Evolutionary conservation across 2,113 vertebrate species (phyloP), one percentile per base, ranked within the genome.

Genomic region (Rhinoderma darwinii): DNA sequence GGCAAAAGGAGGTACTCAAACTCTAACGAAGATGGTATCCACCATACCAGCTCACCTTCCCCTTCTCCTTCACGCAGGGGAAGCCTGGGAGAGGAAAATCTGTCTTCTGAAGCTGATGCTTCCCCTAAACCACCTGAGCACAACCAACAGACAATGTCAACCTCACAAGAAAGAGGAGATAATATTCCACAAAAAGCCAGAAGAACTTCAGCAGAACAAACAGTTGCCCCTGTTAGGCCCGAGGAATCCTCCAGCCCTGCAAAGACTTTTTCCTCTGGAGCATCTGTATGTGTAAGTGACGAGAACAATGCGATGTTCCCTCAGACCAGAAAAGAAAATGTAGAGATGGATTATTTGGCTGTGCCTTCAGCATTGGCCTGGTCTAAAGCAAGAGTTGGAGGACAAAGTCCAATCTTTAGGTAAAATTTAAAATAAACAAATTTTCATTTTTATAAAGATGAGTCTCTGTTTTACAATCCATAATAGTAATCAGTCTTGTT

Each of bases 391-490:
- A 93, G 96, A 50, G 94, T 96, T 87, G 96, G 93, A n/a, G 95
- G 96, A 50, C 96, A 97, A 90, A 98, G 96, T 88, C 97, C 96
- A 76, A 90, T 97, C 37, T 98, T 98, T 95, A 97, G 97, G 97
- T 95, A 92, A 91, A 82, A 10, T 0, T 27, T 63, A 8, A 20
- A 82, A 44, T 59, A 1, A 2, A 22, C 59, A 2, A 3, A 22
- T 37, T 14, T 78, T 54, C 11, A 8, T 32, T 50, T 22, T 1
- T 30, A 18, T 50, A 5, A 11, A n/a, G 32, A 70, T 35, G 4
- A 37, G 30, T 70, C 15, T 47, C 20, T 72, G 66, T 37, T 70
- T 18, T 20, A 18, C 37, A 1, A 15, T 18, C 66, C 66, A 37
- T 70, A 61, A 61, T 27, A 61, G 25, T 25, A 61, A 27, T 61